Base-by-base conservation (phyloP, 2,797 vertebrate species). In the Oryzias dopingdopingensis region DNA sequence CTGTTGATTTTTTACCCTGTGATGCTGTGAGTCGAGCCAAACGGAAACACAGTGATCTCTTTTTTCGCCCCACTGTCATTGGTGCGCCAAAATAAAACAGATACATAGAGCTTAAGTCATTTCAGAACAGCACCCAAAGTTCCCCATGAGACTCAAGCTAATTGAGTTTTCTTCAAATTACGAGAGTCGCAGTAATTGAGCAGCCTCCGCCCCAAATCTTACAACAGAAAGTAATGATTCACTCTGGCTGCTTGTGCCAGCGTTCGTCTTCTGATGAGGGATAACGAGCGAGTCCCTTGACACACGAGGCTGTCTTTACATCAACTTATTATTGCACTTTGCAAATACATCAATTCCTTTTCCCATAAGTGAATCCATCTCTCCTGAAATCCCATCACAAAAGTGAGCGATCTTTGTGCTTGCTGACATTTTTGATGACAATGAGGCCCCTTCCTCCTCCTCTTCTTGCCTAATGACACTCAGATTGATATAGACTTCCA, bases 401-500 rank as follows among this genome's bases (percentile, higher is more conserved):
- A 69, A 75, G 64, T 80, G 75, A 85, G 65, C 14, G 42, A 84
- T 77, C 67, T 40, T 62, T 62, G 13, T 32, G 14, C 75, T 65
- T 65, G 60, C 20, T 80, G 77, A 72, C 62, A 71, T 58, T 68
- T 76, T 67, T 71, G 73, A 74, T 79, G 76, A 87, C 81, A 81
- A 43, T 49, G 71, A 74, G 67, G 52, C 74, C 72, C 66, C 79
- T 69, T 66, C 71, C 68, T 75, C 71, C 71, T 76, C 61, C 57
- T 59, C 61, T 51, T 59, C 49, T 52, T 70, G 71, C 56, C 76
- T 91, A 92, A 91, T 88, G 84, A 81, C 67, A 62, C 80, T 62
- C 69, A 76, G 88, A 91, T 90, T 86, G 88, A 92, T 91, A 72
- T 81, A 86, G 75, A 50, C 72, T 70, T 81, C 63, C 67, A 78